A percentile compares a stretch with the other conserved stretches of the same genome.
phyloP scores from a whole-genome alignment of 2,888 invertebrate species.

The Apomyelois bistriatella region DNA sequence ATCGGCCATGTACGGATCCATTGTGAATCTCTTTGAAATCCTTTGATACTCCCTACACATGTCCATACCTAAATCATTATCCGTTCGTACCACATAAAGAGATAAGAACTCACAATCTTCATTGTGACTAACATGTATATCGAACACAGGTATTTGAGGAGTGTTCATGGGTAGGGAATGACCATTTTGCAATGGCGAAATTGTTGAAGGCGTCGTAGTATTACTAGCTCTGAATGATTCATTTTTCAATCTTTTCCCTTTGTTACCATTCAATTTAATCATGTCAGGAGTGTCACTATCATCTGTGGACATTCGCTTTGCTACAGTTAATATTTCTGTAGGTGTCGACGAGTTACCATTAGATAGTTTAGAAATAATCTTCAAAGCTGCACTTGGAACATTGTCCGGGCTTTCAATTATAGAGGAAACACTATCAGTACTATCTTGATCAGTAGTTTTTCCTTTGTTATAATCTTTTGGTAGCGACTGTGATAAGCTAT shows the following conservation, averaged over 20 bases:
- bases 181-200: constrained; percentile 71
- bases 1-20: constrained; percentile 69
- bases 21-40: constrained; percentile 67
- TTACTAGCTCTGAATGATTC: constrained; percentile 65
- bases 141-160: constrained; percentile 65
- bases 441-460: constrained; percentile 65
- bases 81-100: constrained; percentile 64
- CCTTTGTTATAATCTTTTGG: constrained; percentile 42
- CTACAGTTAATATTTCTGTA: constrained; percentile 40
- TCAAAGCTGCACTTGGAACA: constrained; percentile 56
- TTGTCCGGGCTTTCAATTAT: constrained; percentile 62
- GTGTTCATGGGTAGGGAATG: constrained; percentile 61
- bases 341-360: constrained; percentile 73
- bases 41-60: constrained; percentile 73
- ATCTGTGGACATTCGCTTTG: constrained; percentile 33
- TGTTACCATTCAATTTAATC: constrained; percentile 45
- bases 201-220: constrained; percentile 69
- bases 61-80: constrained; percentile 68
- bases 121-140: constrained; percentile 64
- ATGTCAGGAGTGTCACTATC: constrained; percentile 69
- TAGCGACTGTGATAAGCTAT: constrained; percentile 43
- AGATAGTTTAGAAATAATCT: constrained; percentile 68
- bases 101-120: constrained; percentile 73
- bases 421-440: constrained; percentile 64
- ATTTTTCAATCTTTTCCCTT: constrained; percentile 53